Evolutionary conservation across 2,797 vertebrate genomes (phyloP).

Genomic region (Tiaroga cobitis): DNA sequence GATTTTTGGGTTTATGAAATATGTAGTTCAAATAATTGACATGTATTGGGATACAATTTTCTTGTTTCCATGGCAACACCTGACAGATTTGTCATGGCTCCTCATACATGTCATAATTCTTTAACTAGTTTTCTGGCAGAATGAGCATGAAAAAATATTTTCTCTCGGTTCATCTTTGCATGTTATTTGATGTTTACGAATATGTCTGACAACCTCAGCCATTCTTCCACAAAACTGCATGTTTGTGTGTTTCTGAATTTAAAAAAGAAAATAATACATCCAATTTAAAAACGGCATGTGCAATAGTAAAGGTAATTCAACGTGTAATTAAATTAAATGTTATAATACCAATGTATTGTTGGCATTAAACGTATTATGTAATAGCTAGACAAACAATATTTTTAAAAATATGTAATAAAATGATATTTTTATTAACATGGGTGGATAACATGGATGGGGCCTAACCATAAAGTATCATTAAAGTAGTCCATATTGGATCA

Average conservation of each 20-base stretch:
- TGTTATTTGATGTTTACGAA: background rate
- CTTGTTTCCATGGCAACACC: constrained; percentile 38
- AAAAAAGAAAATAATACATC: background rate
- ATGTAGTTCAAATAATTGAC: constrained; percentile 19
- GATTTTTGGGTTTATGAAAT: constrained; percentile 19
- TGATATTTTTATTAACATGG: background rate
- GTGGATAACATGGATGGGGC: background rate
- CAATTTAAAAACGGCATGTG: background rate
- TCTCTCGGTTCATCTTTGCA: background rate
- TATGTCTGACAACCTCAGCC: background rate
- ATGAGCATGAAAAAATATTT: background rate
- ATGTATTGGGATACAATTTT: background rate
- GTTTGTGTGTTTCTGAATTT: background rate
- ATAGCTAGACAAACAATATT: background rate
- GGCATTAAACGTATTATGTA: background rate
- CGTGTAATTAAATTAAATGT: background rate
- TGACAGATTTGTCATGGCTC: background rate
- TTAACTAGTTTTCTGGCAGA: background rate
- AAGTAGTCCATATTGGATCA: background rate
- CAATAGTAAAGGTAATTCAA: background rate
- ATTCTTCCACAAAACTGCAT: background rate
- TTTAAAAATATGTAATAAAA: background rate
- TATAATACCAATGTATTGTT: background rate
- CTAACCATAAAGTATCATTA: background rate
- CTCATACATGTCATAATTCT: constrained; percentile 5